Evolutionary conservation across 2,113 vertebrate genomes (phyloP), one percentile per base, ranked within the genome.

Genomic region (Podarcis muralis): DNA sequence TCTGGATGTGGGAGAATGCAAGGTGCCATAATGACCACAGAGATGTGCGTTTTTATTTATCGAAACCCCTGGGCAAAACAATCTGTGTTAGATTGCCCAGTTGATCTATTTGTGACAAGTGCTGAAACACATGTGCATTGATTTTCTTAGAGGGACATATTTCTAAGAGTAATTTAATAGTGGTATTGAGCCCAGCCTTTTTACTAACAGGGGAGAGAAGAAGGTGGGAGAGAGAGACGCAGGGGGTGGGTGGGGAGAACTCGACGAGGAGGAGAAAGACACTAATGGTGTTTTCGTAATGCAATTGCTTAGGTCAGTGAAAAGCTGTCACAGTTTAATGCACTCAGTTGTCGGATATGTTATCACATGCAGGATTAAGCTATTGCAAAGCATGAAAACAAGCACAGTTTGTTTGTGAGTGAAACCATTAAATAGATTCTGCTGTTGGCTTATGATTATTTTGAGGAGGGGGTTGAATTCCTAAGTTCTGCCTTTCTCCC

Each of bases 131-230:
- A 88, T 89, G 93, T 95, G 96, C 95, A 96, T 97, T 95, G 96
- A 97, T 97, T 97, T 96, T 95, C 94, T 94, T 95, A 87, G 94
- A 94, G 94, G 92, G 94, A 93, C 5, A 8, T 94, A 94, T 97
- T 97, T 97, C 96, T 96, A 97, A 96, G 95, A 90, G 95, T 96
- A 96, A 97, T 97, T 97, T 96, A 97, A 97, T 96, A 94, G 95
- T 92, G 93, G 93, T 93, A 94, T 96, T 89, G 96, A 96, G 93
- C 96, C 95, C 92, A 91, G 96, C 91, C 96, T 95, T 96, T 93
- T 83, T 69, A 90, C 90, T 92, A 90, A 90, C 88, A 81, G 25
- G 20, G 32, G 0, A 84, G 59, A 62, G 89, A 81, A 92, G 23
- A 87, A 93, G 88, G 84, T 2, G 0, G 92, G 91, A 90, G 93